Evolutionary conservation across 2,113 vertebrate species (phyloP), one percentile per base, ranked within the genome.

Genomic region (Oceanites oceanicus): DNA sequence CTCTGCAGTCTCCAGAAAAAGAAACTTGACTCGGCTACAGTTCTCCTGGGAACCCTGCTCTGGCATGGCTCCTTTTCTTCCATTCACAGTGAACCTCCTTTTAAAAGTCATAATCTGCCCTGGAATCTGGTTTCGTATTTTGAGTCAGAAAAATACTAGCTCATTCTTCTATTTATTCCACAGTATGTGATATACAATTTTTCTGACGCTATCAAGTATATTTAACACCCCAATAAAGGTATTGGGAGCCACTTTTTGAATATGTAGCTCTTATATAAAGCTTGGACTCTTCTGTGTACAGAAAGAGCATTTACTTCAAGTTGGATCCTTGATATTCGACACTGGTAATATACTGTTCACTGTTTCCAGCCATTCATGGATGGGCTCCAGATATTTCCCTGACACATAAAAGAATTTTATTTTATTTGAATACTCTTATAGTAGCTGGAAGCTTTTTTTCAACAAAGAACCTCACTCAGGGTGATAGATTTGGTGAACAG

Each of bases 401-500:
- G 38, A 96, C 74, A 92, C 29, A 84, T 86, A 50, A 85, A 97
- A 95, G 34, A 85, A 87, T 61, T 91, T 92, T 80, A 47, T 79
- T 92, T 62, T 70, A 77, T 96, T 95, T 92, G 59, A 95, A 88
- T 83, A 59, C 36, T 90, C 78, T 83, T 82, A 50, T 58, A 71
- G 65, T 92, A 76, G 61, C 61, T 96, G 90, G 87, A 91, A 94
- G 71, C n/a, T 73, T 90, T 93, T 93, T 96, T 87, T 95, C 74
- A 91, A 42, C 79, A 82, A 82, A 96, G n/a, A 66, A 78, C 77
- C 72, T 95, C 71, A 72, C 90, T 92, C 68, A 72, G 58, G 36
- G 50, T 86, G 86, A 90, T 82, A 40, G 55, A 92, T 89, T 85
- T 83, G 44, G 58, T 92, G 83, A 91, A 78, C 9, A 63, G 40